Evolutionary conservation across 2,888 invertebrate species (phyloP).

Genomic region (Margaritifera margaritifera): DNA sequence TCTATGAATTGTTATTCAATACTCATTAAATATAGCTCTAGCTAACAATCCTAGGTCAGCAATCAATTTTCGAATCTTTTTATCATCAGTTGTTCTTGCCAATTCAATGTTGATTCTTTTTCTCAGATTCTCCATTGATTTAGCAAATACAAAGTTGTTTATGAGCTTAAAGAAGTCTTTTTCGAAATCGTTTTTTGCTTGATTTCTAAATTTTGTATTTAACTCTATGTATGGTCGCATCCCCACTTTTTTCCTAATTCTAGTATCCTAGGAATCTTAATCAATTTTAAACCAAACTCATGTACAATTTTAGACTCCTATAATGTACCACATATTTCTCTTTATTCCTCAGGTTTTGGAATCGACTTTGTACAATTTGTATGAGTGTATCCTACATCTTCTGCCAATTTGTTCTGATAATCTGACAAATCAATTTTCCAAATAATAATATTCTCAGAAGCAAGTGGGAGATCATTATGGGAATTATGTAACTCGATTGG

Average conservation of each 20-base stretch:
- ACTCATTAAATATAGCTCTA: no score
- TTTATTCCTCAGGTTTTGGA: slow-evolving; percentile 39
- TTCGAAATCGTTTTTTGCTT: slow-evolving; percentile 62
- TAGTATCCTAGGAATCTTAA: slow-evolving; percentile 57
- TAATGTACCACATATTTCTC: slow-evolving; percentile 66
- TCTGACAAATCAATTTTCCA: no score
- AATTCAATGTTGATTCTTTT: no score
- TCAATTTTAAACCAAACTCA: slow-evolving; percentile 49
- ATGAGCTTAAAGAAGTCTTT: slow-evolving; percentile 59
- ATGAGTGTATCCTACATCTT: no score
- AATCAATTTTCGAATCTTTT: no score
- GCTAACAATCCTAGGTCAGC: no score
- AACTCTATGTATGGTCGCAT: slow-evolving; percentile 65
- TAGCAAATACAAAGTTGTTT: slow-evolving; percentile 68
- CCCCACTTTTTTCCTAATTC: slow-evolving; percentile 63
- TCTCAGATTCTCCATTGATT: slow-evolving; percentile 73
- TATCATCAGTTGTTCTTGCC: no score
- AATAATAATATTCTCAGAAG: slow-evolving; percentile 45
- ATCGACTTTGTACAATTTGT: slow-evolving; percentile 42
- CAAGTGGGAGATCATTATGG: slow-evolving; percentile 66
- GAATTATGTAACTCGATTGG: slow-evolving; percentile 66
- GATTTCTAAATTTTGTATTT: slow-evolving; percentile 46
- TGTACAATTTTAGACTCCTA: slow-evolving; percentile 60
- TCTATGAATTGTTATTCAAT: no score
- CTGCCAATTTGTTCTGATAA: no score